These are phyloP conservation scores for Mystacornis crossleyi DNA, from an alignment of 2,113 vertebrate species.

Conservation along the genomic window DNA sequence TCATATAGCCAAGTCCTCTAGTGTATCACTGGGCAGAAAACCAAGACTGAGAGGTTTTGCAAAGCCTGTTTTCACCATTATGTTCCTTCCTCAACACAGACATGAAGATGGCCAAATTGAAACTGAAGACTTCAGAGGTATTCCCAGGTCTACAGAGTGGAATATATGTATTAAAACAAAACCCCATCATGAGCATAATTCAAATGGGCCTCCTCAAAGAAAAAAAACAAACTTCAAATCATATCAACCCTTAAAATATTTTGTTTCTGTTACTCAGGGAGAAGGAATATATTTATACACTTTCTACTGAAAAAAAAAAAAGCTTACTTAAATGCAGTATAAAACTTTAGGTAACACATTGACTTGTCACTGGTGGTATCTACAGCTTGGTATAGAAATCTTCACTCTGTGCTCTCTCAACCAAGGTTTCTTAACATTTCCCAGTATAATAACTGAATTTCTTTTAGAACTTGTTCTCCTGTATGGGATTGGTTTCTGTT, in stretches of 20 bases:
- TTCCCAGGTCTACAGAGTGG: background rate
- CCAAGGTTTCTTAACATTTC: background rate
- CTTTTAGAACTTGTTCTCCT: background rate
- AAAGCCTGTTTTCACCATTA: conserved; percentile 21
- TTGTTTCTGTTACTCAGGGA: background rate
- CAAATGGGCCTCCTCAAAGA: background rate
- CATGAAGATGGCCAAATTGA: background rate
- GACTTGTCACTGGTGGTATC: background rate
- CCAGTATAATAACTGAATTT: background rate
- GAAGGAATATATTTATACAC: background rate
- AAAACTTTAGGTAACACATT: background rate
- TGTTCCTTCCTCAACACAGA: background rate
- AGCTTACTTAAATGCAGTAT: background rate
- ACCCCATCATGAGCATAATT: background rate
- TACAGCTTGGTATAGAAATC: too few species aligned
- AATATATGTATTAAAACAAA: background rate
- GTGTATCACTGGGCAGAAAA: background rate
- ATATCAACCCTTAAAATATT: background rate
- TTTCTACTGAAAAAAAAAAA: background rate
- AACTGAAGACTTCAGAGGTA: background rate
- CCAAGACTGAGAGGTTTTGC: background rate
- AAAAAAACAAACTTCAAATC: background rate
- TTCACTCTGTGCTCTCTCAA: background rate
- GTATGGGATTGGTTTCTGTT: background rate
- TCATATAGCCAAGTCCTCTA: background rate